Conservation (phyloP, 1,140 invertebrate genomes). For the Aphelenchoides avenae region DNA sequence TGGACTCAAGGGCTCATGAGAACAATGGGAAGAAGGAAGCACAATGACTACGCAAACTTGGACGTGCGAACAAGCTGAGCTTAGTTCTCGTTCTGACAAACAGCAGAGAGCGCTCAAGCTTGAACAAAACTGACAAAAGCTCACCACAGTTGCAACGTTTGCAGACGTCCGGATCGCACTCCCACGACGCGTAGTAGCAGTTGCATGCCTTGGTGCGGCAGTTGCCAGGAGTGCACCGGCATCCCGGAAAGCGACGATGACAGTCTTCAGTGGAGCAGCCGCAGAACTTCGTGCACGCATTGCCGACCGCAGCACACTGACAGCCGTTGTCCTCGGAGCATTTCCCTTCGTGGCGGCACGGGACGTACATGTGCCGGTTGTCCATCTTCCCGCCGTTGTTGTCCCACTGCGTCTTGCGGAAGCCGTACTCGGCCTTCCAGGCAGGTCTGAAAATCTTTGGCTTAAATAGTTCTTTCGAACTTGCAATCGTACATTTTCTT, state of each 20-base stretch:
- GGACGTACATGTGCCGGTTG: conserved; percentile 40
- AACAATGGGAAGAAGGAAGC: too few relatives aligned
- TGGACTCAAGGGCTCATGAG: too few relatives aligned
- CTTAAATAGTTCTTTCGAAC: too few relatives aligned
- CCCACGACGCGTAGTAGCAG: conserved; percentile 91
- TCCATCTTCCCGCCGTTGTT: conserved; percentile 36
- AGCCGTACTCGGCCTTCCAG: conserved; percentile 29
- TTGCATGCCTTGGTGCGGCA: conserved; percentile 94
- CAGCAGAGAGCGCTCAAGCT: too few relatives aligned
- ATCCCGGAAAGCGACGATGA: conserved; percentile 76
- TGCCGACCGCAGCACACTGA: conserved; percentile 21
- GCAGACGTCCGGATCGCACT: conserved; percentile 99
- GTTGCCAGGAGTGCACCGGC: conserved; percentile 85
- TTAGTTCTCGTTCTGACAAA: too few relatives aligned
- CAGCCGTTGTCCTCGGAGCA: conserved; percentile 34
- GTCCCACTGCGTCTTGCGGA: conserved; percentile 40
- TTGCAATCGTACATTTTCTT: too few relatives aligned
- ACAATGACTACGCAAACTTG: too few relatives aligned
- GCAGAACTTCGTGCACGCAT: conserved; percentile 55
- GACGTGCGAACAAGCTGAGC: too few relatives aligned
- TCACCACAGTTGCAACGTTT: conserved; percentile 80
- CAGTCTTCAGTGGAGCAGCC: conserved; percentile 44
- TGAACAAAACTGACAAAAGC: too few relatives aligned
- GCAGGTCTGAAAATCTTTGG: conserved; percentile 34
- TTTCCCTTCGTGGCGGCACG: conserved; percentile 46